Base-by-base conservation (phyloP, 1,140 invertebrate species). In the Odontomachus brunneus region DNA sequence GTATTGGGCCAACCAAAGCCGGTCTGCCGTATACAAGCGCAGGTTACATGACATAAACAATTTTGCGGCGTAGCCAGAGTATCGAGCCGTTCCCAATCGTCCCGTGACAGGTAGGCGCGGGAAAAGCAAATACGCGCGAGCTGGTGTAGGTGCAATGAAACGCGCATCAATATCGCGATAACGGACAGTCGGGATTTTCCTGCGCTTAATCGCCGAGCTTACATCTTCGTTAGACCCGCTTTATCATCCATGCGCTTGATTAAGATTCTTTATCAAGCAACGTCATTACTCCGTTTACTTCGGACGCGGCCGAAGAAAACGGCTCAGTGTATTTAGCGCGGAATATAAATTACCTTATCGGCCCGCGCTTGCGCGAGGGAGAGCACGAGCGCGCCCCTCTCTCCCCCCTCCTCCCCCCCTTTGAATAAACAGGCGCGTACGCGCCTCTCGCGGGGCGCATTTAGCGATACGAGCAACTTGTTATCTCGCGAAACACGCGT, bases 271-370 rank as follows among this genome's bases (percentile, higher is more conserved):
- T 85, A 85, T 85, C 84, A 75, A 55, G 82, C 49, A 48, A 67
- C 63, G 84, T 67, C 72, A 78, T 85, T 85, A 85, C 82, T 76
- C 63, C 33, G 84, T 66, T 75, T 83, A 62, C 62, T n/a, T n/a
- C 29, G 62, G 84, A 84, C 73, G 60, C 48, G 74, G 38, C 49
- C 53, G 55, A 65, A 55, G 48, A 14, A 67, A 86, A 84, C 71
- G 63, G 59, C 12, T 17, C 49, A 51, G 85, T 85, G 82, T 84
- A 86, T 89, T 88, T 78, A 89, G 71, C 85, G 82, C 74, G 85
- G 78, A 83, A 89, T 89, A 89, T 86, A 88, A 89, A 89, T 88
- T 84, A 86, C 83, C 89, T 88, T 89, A 89, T 89, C 85, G 84
- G 84, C 73, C 57, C 24, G 22, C 60, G 24, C 38, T 19, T 17